A percentile compares a stretch with the other conserved stretches of the same genome.
These are phyloP conservation scores for Sycophila texana DNA, from an alignment of 2,888 invertebrate genomes.

Conservation along the genomic window DNA sequence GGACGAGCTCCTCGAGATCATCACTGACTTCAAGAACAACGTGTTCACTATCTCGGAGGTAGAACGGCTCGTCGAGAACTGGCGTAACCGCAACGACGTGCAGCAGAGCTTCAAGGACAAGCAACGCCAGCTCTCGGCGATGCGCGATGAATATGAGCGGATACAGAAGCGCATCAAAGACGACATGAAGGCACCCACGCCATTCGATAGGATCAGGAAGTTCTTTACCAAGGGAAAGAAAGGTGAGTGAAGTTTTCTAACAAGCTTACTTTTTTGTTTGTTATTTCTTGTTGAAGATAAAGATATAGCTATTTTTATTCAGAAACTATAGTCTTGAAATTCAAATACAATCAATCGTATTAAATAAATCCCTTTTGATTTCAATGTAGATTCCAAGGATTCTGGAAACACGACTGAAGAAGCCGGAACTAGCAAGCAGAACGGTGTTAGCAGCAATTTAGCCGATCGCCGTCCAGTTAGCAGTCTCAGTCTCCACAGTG, in stretches of 20 bases:
- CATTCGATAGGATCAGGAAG: constrained; percentile 87
- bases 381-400: constrained; percentile 65
- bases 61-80: constrained; percentile 89
- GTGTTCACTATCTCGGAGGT: constrained; percentile 90
- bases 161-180: constrained; percentile 88
- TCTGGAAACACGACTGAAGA: constrained; percentile 59
- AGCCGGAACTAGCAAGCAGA: constrained; percentile 56
- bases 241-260: constrained; percentile 59
- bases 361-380: too few relatives aligned
- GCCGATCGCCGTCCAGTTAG: constrained; percentile 80
- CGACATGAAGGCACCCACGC: constrained; percentile 85
- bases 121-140: constrained; percentile 87
- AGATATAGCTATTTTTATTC: too few relatives aligned
- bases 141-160: constrained; percentile 89
- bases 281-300: neutral
- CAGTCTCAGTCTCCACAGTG: constrained; percentile 82
- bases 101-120: constrained; percentile 91
- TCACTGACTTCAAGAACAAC: constrained; percentile 92
- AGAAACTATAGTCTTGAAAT: too few relatives aligned
- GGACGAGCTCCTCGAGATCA: constrained; percentile 90
- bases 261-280: neutral
- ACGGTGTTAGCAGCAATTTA: constrained; percentile 64
- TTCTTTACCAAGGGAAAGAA: constrained; percentile 83
- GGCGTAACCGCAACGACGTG: constrained; percentile 91
- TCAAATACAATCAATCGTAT: too few relatives aligned